These are phyloP conservation scores for Junonia oenone DNA, from an alignment of 2,888 invertebrate genomes.

Conservation along the genomic window DNA sequence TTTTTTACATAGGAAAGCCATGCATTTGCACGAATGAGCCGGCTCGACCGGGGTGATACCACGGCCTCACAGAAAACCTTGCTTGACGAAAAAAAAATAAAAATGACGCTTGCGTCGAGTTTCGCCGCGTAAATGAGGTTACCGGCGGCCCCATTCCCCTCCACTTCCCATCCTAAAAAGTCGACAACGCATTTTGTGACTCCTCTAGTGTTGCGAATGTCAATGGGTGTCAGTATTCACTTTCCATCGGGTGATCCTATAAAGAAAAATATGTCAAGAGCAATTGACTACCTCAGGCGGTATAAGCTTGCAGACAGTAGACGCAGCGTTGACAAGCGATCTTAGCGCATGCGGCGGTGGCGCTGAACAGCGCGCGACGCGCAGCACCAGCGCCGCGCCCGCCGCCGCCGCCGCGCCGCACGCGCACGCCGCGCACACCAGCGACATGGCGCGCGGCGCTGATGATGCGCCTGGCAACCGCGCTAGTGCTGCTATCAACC, in stretches of 20 bases:
- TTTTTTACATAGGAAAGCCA: too few species aligned
- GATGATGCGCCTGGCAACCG: slow-evolving; percentile 44
- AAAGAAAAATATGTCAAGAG: background rate
- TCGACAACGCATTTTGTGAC: too few species aligned
- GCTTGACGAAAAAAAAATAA: too few species aligned
- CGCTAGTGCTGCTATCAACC: slow-evolving; percentile 48
- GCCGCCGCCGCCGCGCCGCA: slow-evolving; percentile 40
- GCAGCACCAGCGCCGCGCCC: slow-evolving; percentile 42
- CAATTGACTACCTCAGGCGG: slow-evolving; percentile 35
- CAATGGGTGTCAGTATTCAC: too few species aligned
- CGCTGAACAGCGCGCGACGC: slow-evolving; percentile 37
- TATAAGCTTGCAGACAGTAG: slow-evolving; percentile 37
- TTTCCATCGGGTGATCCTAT: background rate
- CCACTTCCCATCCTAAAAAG: too few species aligned
- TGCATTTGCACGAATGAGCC: too few species aligned
- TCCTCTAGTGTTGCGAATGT: too few species aligned
- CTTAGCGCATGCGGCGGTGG: slow-evolving; percentile 44
- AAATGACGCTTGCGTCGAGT: too few species aligned
- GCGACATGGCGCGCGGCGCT: slow-evolving; percentile 35
- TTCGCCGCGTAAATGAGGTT: too few species aligned
- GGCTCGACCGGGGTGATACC: too few species aligned
- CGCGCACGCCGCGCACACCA: slow-evolving; percentile 39
- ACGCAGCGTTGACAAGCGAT: slow-evolving; percentile 34
- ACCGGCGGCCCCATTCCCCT: too few species aligned
- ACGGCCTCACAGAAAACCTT: too few species aligned